phyloP scores from a whole-genome alignment of 1,140 invertebrate genomes.

The Maniola jurtina region DNA sequence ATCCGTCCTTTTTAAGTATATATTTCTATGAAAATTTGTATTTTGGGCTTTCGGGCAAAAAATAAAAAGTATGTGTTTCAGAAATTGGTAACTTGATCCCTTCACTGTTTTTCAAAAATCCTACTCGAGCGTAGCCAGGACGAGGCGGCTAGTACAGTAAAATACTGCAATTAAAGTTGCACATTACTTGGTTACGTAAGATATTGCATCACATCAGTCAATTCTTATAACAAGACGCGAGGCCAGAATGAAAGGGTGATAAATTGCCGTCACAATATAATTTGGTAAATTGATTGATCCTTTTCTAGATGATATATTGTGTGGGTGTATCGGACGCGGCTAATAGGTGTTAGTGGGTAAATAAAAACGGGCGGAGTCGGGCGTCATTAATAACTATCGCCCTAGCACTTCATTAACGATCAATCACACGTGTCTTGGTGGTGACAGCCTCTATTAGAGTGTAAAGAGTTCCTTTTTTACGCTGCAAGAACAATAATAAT shows the following conservation, averaged over 20 bases:
- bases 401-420: constrained; percentile 73
- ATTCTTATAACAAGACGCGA: constrained; percentile 10
- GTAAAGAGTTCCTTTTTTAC: constrained; percentile 17
- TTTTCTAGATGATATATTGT: constrained; percentile 66
- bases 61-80: too few relatives aligned
- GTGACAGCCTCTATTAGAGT: constrained; percentile 32
- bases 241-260: constrained; percentile 46
- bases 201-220: constrained; percentile 13
- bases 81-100: too few relatives aligned
- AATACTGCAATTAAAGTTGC: neutral
- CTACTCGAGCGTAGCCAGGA: too few relatives aligned
- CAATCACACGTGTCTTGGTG: constrained; percentile 61
- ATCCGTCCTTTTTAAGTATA: too few relatives aligned
- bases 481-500: too few relatives aligned
- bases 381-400: constrained; percentile 75
- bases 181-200: neutral
- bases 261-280: constrained; percentile 53
- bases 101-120: too few relatives aligned
- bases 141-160: too few relatives aligned
- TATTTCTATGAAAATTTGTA: too few relatives aligned
- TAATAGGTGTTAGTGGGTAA: constrained; percentile 72
- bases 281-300: constrained; percentile 72
- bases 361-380: constrained; percentile 66
- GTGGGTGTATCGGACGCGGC: constrained; percentile 54
- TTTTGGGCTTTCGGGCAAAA: too few relatives aligned